Evolutionary conservation across 2,888 invertebrate species (phyloP).

Genomic region (Brachypalpus laphriformis): DNA sequence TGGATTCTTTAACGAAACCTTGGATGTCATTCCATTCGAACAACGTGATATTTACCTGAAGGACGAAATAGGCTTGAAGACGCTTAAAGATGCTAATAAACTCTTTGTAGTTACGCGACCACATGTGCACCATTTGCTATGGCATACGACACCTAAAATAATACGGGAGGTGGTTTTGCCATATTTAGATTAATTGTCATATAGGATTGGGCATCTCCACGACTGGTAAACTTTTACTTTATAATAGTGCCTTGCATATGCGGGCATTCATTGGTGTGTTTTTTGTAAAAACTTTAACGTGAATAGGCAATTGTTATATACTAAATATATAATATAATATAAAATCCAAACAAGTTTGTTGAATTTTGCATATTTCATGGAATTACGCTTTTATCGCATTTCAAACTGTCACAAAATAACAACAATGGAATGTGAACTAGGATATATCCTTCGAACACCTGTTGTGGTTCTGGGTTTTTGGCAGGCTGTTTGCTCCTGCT

Average conservation of each 20-base stretch:
- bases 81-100: constrained; percentile 87
- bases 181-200: constrained; percentile 78
- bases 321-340: too few species aligned
- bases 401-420: too few species aligned
- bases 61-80: constrained; percentile 91
- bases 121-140: constrained; percentile 91
- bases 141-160: constrained; percentile 91
- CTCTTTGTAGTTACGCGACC: constrained; percentile 88
- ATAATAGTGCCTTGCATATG: neutral
- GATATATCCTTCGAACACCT: too few species aligned
- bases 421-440: too few species aligned
- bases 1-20: constrained; percentile 89
- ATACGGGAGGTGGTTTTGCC: constrained; percentile 81
- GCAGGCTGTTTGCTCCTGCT: too few species aligned
- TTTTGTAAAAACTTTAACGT: constrained; percentile 24
- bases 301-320: too few species aligned
- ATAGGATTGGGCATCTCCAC: neutral
- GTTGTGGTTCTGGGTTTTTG: too few species aligned
- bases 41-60: constrained; percentile 88
- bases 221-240: neutral
- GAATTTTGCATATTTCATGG: too few species aligned
- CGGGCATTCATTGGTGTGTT: neutral
- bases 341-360: too few species aligned
- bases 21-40: constrained; percentile 88
- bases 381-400: too few species aligned